These are phyloP conservation scores for Podarcis siculus DNA, from an alignment of 2,797 vertebrate genomes.

Conservation along the genomic window DNA sequence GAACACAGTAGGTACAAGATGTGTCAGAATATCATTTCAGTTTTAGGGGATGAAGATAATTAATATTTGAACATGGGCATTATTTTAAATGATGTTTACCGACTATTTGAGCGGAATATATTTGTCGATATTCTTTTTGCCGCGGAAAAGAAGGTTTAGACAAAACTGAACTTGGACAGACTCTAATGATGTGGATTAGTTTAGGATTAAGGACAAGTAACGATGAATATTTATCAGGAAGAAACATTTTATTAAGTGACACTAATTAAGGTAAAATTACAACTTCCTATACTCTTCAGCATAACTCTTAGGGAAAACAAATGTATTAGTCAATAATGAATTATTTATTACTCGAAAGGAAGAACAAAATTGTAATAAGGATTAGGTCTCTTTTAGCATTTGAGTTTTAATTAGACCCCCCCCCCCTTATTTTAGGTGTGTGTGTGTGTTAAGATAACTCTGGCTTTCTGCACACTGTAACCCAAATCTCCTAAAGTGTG, in stretches of 20 bases:
- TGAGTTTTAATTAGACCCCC: slow-evolving; percentile 25
- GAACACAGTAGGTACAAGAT: neutral
- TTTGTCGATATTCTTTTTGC: neutral
- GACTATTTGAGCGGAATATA: neutral
- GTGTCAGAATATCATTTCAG: neutral
- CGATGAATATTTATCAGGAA: slow-evolving; percentile 9
- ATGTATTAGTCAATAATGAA: slow-evolving; percentile 26
- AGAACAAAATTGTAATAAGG: neutral
- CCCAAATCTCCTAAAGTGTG: neutral
- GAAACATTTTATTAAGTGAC: neutral
- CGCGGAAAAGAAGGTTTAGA: slow-evolving; percentile 9
- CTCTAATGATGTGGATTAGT: slow-evolving; percentile 35
- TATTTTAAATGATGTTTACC: slow-evolving; percentile 1
- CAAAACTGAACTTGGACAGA: neutral
- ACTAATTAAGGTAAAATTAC: slow-evolving; percentile 43
- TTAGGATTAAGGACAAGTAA: slow-evolving; percentile 35
- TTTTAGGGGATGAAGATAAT: neutral
- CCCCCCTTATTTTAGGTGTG: neutral
- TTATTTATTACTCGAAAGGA: neutral
- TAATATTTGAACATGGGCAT: neutral
- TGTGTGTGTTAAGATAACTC: too few species aligned
- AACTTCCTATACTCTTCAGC: slow-evolving; percentile 10
- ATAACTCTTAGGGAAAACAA: slow-evolving; percentile 15
- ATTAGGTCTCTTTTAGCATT: neutral
- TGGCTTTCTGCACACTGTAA: neutral